Base-by-base conservation (phyloP, 2,113 vertebrate species). In the Ammodytes marinus region DNA sequence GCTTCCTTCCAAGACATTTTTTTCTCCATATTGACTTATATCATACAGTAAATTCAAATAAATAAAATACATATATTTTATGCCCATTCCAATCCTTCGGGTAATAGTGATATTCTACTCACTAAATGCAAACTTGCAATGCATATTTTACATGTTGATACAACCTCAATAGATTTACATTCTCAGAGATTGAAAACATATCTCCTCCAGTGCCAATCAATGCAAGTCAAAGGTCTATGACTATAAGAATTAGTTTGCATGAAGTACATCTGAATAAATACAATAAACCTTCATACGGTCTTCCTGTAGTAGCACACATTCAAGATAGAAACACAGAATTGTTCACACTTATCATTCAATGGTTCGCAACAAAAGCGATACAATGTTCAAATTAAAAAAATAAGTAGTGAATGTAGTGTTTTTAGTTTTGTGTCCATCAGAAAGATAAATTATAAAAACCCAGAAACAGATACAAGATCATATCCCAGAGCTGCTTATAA, bases 31-130 rank as follows among this genome's bases (percentile, higher is more conserved):
- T 67, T 39, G 6, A 75, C 79, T 70, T 80, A n/a, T 49, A 69
- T 74, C 40, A 27, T 60, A 80, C 27, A 79, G 42, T 35, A 63
- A 74, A 54, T 66, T 84, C 13, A 83, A 88, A 87, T 86, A 81
- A 90, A 88, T 83, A 65, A 83, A 75, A 65, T 68, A 63, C 1
- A 81, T 9, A 55, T 68, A 13, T 19, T 75, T 74, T 40, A 50
- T 46, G 72, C 47, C 59, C n/a, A 40, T 72, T 81, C 35, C 37
- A 71, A 74, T 91, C 69, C 59, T 81, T 86, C 52, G 80, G 52
- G 39, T 69, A 69, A 80, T 27, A 71, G 17, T 8, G 4, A 50
- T 15, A 61, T n/a, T 66, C 37, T 55, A 46, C n/a, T 53, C 1
- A 53, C 11, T 79, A 72, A 79, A 63, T 43, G 5, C 39, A 45